Percentiles rank a stretch among this genome's conserved stretches.
phyloP scores from a whole-genome alignment of 2,797 vertebrate species.

The Helostoma temminkii region DNA sequence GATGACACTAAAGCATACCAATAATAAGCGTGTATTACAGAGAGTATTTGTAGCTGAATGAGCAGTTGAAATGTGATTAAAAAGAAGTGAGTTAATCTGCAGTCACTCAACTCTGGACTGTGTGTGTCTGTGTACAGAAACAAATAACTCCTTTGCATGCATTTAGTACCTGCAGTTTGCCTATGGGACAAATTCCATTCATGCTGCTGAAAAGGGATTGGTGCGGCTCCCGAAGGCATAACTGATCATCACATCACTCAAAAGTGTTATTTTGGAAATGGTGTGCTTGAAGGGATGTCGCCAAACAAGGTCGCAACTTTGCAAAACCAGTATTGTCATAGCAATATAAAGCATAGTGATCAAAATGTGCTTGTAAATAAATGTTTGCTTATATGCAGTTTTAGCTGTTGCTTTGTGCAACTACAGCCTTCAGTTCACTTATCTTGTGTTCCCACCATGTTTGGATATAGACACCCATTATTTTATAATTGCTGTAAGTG shows the following conservation, averaged over 20 bases:
- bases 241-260: conserved; percentile 7
- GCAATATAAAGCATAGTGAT: background rate
- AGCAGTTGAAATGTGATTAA: no score
- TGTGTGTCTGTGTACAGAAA: no score
- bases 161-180: conserved; percentile 15
- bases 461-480: background rate
- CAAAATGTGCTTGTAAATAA: background rate
- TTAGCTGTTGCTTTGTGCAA: background rate
- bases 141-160: background rate
- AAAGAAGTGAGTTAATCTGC: no score
- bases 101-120: no score
- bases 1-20: no score
- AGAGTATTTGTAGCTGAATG: no score
- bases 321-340: background rate
- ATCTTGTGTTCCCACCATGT: background rate
- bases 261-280: background rate
- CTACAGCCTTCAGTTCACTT: background rate
- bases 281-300: background rate
- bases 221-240: conserved; percentile 11
- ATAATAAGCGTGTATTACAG: no score
- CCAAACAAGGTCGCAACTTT: background rate
- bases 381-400: background rate
- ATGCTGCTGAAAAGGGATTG: conserved; percentile 7
- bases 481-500: no score
- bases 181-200: conserved; percentile 3